These are phyloP conservation scores for Sylvia atricapilla DNA, from an alignment of 2,113 vertebrate genomes.

Conservation along the genomic window DNA sequence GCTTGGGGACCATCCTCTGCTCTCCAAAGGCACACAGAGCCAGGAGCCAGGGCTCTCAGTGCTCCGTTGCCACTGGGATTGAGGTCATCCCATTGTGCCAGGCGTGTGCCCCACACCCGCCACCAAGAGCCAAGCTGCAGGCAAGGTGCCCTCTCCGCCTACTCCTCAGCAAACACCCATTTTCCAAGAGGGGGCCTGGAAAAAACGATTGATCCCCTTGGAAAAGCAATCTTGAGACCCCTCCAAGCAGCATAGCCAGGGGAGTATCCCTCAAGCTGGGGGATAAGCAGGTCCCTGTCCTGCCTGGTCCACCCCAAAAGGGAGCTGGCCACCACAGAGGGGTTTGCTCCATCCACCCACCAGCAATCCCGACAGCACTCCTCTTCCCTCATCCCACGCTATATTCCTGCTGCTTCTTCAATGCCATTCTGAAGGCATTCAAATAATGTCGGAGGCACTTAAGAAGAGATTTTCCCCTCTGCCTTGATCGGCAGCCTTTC, in stretches of 20 bases:
- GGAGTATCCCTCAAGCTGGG: background rate
- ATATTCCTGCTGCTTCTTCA: background rate
- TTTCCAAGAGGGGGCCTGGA: background rate
- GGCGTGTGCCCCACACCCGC: background rate
- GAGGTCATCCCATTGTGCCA: background rate
- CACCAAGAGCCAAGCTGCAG: rapidly evolving
- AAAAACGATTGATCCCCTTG: background rate
- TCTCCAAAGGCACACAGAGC: background rate
- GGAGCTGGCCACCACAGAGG: rapidly evolving
- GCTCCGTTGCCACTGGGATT: background rate
- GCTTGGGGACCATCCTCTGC: background rate
- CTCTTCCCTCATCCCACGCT: background rate
- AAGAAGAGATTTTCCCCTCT: background rate
- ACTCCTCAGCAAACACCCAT: rapidly evolving
- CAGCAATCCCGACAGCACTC: rapidly evolving
- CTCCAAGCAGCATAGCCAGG: background rate
- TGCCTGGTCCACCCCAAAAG: background rate
- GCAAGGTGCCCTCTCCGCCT: background rate
- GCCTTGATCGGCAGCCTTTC: background rate
- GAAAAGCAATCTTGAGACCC: background rate
- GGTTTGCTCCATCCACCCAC: rapidly evolving
- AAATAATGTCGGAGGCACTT: background rate
- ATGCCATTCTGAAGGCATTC: background rate
- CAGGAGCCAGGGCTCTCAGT: background rate
- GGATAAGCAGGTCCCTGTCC: rapidly evolving